phyloP scores from a whole-genome alignment of 2,797 vertebrate genomes.

The Lemur catta region DNA sequence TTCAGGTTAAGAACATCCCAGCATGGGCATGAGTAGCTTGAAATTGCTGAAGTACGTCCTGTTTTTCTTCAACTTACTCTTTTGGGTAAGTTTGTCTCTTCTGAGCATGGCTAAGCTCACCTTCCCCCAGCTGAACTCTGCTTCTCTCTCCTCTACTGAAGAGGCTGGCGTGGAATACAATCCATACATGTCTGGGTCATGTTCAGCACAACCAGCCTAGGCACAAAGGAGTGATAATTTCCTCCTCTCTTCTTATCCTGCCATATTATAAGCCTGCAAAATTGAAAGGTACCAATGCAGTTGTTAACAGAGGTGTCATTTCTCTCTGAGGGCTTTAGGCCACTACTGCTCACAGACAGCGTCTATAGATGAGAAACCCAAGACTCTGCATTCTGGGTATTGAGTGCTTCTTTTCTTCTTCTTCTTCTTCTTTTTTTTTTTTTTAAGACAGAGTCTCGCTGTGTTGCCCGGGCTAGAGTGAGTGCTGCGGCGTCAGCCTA shows the following conservation, averaged over 20 bases:
- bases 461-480: too few relatives aligned
- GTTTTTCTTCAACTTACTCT: constrained; percentile 81
- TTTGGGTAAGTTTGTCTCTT: constrained; percentile 80
- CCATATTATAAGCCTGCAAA: neutral
- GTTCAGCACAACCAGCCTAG: neutral
- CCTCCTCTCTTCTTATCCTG: neutral
- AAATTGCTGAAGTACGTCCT: constrained; percentile 80
- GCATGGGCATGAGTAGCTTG: constrained; percentile 75
- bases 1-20: constrained; percentile 52
- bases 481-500: too few relatives aligned
- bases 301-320: neutral
- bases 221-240: neutral
- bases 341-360: neutral
- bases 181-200: neutral
- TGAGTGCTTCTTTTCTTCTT: neutral
- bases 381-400: neutral
- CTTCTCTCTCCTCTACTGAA: neutral
- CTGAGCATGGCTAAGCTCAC: neutral
- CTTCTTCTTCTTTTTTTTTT: too few relatives aligned
- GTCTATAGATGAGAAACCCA: neutral
- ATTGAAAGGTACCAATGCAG: neutral
- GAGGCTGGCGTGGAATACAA: neutral
- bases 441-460: too few relatives aligned
- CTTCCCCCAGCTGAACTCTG: neutral
- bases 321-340: neutral